Base-by-base conservation (phyloP, 2,888 invertebrate species). In the Invenusta paracnida region DNA sequence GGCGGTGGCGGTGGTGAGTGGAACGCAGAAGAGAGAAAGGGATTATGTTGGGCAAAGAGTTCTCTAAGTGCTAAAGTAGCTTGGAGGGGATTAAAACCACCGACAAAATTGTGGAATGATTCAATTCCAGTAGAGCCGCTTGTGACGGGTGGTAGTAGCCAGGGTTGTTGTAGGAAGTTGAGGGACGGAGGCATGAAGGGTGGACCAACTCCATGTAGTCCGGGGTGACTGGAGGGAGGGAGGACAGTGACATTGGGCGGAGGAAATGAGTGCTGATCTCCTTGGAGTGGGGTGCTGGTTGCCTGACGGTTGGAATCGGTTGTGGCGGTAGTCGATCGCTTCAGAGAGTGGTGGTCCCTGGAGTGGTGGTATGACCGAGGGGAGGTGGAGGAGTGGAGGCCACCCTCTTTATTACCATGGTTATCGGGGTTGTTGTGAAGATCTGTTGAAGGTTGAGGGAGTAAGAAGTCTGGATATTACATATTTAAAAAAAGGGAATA, bases 91-190 rank as follows among this genome's bases (percentile, higher is more conserved):
- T 73, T 23, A 5, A 73, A 5, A 13, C 73, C 73, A 11, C 48
- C 48, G 48, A 48, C 5, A 48, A 5, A 5, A 5, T 17, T 5
- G 48, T 48, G 48, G 48, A 17, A 5, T 5, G 48, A 11, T 5
- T 5, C 17, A 17, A 11, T 48, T 5, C 5, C 5, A 17, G 48
- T 48, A 17, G 17, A 17, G 2, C 23, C 23, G 2, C 17, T 5
- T 23, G 2, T 5, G 23, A 5, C 2, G 17, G 73, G 73, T 25
- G 73, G 73, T 2, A 73, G 73, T 23, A 73, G 73, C 73, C 73
- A 73, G 23, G 73, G 73, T 23, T 73, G 73, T 73, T 73, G 73
- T 2, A 73, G 73, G 73, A 73, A 73, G 73, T 73, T 73, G n/a
- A n/a, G n/a, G n/a, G n/a, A n/a, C n/a, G n/a, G n/a, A n/a, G n/a